phyloP scores from a whole-genome alignment of 2,888 invertebrate genomes.

The Drosophila lacicola region DNA sequence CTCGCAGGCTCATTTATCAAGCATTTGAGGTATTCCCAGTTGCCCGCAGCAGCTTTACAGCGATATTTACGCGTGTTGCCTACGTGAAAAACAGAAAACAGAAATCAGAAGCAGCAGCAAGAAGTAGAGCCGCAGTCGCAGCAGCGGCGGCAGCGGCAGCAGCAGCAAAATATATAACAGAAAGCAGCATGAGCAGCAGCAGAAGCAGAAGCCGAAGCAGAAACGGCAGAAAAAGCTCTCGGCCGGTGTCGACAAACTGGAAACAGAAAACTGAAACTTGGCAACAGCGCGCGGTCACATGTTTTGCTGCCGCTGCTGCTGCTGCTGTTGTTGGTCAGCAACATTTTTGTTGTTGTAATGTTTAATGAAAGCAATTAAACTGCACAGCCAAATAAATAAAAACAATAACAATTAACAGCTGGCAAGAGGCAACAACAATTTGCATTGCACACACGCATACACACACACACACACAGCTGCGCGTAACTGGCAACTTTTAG shows the following conservation, averaged over 20 bases:
- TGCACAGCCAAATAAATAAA: slow-evolving; percentile 71
- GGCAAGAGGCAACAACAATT: slow-evolving; percentile 25
- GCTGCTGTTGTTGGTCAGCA: slow-evolving; percentile 22
- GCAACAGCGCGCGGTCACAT: slow-evolving; percentile 67
- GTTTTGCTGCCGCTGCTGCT: slow-evolving; percentile 50
- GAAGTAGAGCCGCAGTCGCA: slow-evolving; percentile 3
- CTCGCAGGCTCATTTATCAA: slow-evolving; percentile 37
- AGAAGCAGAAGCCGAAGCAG: slow-evolving; percentile 9
- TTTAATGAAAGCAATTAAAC: slow-evolving; percentile 75
- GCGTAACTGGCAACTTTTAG: slow-evolving; percentile 47
- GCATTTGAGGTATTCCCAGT: slow-evolving; percentile 38
- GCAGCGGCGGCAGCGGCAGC: background rate
- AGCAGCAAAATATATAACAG: slow-evolving; percentile 16
- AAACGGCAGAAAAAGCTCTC: slow-evolving; percentile 31
- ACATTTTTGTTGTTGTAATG: slow-evolving; percentile 42
- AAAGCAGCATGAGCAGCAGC: slow-evolving; percentile 20
- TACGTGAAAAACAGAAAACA: slow-evolving; percentile 52
- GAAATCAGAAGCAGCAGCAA: slow-evolving; percentile 40
- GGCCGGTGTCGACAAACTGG: slow-evolving; percentile 59
- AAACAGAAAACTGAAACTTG: slow-evolving; percentile 53
- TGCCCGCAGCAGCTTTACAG: slow-evolving; percentile 20
- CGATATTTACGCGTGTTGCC: slow-evolving; percentile 36
- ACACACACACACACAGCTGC: slow-evolving; percentile 21
- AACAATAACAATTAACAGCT: slow-evolving; percentile 56
- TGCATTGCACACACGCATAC: slow-evolving; percentile 18